phyloP scores from a whole-genome alignment of 1,140 invertebrate species.

The Latrodectus geometricus region DNA sequence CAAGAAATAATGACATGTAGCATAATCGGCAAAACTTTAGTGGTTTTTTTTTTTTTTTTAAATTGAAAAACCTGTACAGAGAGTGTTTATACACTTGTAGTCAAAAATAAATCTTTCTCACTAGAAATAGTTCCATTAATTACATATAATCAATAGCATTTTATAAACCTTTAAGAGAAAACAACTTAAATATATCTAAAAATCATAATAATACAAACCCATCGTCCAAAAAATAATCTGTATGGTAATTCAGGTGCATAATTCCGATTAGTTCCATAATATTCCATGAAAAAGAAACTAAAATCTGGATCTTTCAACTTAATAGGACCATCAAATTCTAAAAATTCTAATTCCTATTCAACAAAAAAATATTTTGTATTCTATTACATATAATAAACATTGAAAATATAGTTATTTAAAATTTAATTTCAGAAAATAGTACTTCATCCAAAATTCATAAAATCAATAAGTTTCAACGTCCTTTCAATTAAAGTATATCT shows the following conservation, averaged over 20 bases:
- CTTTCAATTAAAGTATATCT: too few relatives aligned
- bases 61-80: too few relatives aligned
- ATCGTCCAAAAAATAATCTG: constrained; percentile 85
- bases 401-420: neutral
- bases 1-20: too few relatives aligned
- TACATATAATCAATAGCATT: too few relatives aligned
- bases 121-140: too few relatives aligned
- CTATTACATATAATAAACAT: neutral
- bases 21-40: too few relatives aligned
- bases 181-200: too few relatives aligned
- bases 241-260: constrained; percentile 79
- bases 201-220: constrained; percentile 73
- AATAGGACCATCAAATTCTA: constrained; percentile 83
- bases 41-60: too few relatives aligned
- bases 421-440: constrained; percentile 39
- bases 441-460: neutral
- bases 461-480: too few relatives aligned
- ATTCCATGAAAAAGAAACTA: constrained; percentile 84
- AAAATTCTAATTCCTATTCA: constrained; percentile 80
- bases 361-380: neutral
- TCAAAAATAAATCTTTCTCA: too few relatives aligned
- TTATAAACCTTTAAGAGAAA: too few relatives aligned
- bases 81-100: too few relatives aligned
- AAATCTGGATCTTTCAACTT: constrained; percentile 86
- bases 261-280: constrained; percentile 84